A percentile compares a stretch with the other conserved stretches of the same genome.
Evolutionary conservation across 2,888 invertebrate genomes (phyloP).

Genomic region (Eustalomyia histrio): DNA sequence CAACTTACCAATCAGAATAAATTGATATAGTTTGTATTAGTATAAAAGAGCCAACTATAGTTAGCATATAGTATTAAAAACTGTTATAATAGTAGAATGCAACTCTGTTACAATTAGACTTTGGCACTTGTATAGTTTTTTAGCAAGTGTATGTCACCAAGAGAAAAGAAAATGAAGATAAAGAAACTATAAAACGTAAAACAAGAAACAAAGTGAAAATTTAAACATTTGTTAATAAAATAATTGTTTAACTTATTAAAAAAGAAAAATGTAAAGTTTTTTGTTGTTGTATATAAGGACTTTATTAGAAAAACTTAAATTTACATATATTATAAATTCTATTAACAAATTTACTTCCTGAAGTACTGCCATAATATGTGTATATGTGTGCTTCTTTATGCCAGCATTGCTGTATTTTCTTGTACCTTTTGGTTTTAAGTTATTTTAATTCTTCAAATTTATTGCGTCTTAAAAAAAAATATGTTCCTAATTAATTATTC

Average conservation of each 20-base stretch:
- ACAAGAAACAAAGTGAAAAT: background rate
- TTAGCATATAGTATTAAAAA: slow-evolving; percentile 39
- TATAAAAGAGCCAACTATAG: slow-evolving; percentile 35
- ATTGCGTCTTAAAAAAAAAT: slow-evolving; percentile 56
- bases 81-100: slow-evolving; percentile 47
- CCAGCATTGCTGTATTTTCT: slow-evolving; percentile 43
- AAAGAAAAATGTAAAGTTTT: no score
- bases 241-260: no score
- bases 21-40: background rate
- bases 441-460: slow-evolving; percentile 13
- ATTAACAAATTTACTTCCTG: slow-evolving; percentile 10
- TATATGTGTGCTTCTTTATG: background rate
- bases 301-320: no score
- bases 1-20: background rate
- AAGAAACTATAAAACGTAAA: no score
- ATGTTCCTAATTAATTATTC: background rate
- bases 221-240: background rate
- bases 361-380: background rate
- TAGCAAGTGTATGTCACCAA: slow-evolving; percentile 63
- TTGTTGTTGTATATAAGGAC: no score
- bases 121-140: slow-evolving; percentile 60
- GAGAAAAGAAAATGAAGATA: slow-evolving; percentile 26
- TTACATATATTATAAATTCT: no score
- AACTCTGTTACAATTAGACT: slow-evolving; percentile 60
- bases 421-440: no score